Base-by-base conservation (phyloP, 2,113 vertebrate species). In the Rissa tridactyla region DNA sequence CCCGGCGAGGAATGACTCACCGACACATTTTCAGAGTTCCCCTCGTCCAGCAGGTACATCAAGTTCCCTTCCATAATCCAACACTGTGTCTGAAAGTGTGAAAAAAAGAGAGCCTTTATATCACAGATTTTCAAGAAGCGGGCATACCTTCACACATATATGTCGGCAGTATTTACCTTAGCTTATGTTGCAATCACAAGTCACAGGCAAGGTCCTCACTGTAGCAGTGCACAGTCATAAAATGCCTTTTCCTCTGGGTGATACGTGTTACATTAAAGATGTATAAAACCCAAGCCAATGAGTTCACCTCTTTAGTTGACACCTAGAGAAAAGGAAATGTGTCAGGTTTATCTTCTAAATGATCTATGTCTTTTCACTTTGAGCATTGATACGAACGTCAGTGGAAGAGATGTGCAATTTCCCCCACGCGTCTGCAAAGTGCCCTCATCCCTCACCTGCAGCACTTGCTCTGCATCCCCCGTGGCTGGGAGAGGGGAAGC, bases 61-160 rank as follows among this genome's bases (percentile, higher is more conserved):
- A 72, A 22, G 34, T 88, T 88, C 32, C 10, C 15, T 34, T 96
- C 91, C 96, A 96, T 96, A 88, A 83, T 88, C 57, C 96, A 88
- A 42, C 3, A 12, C 47, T 20, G 66, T 2, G 8, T 51, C 80
- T 88, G 71, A 88, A 96, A 91, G 12, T 73, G 12, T 34, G 15
- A 2, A 27, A 60, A 86, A 52, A 21, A 42, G 26, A 38, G 21
- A 9, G 25, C 26, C 57, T 60, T 78, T 73, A 16, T 36, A 57
- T 34, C 8, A 64, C 0, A 1, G 11, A 13, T 44, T 82, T 90
- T 86, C 44, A 75, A 94, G 79, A 83, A 88, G 29, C 2, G 3
- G 54, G 15, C 21, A 34, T 21, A 69, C 9, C 13, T 86, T 40
- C 82, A 51, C 4, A 15, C 8, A 10, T 44, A 51, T 12, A 69